Evolutionary conservation across 2,888 invertebrate genomes (phyloP), one percentile per base, ranked within the genome.

Genomic region (Dichetophora obliterata): DNA sequence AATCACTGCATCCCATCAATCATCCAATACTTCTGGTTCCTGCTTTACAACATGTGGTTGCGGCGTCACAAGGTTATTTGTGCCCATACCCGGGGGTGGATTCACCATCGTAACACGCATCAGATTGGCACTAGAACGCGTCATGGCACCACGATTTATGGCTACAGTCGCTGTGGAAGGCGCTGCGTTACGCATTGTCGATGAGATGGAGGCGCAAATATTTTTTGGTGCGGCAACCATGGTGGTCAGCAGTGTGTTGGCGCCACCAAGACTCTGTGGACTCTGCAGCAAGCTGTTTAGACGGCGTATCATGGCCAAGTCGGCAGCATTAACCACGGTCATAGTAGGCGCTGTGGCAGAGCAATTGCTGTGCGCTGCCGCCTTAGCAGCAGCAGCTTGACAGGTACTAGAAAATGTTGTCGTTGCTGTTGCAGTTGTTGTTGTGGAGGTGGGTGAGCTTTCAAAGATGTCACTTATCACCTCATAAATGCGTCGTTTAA

Each of bases 401-500:
- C 66, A 50, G 19, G 76, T 22, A 54, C 34, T 76, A 24, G 71
- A n/a, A 50, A 27, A 50, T 31, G 24, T 68, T 72, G 61, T 8
- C 37, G 27, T 11, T 52, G 57, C 19, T n/a, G 37, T 59, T 37
- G 19, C 43, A 6, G 22, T 66, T 31, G 66, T 11, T 48, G 69
- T 75, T 3, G 77, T 76, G 34, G 75, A 61, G 31, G 77, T 75
- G 27, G 80, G 24, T 5, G 79, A 65, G 48, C 77, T 73, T 37
- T 82, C 82, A 52, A 86, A 88, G 11, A 88, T 86, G 71, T 88
- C 86, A n/a, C 84, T 82, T 5, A 88, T 78, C 9, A 85, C 81
- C 61, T 85, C 86, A 61, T 87, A 88, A 0, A 88, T 84, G 66
- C 88, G 85, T 0, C 85, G 83, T 72, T 88, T 88, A 71, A 88